Conservation (phyloP, 2,113 vertebrate genomes). For the Amia ocellicauda region DNA sequence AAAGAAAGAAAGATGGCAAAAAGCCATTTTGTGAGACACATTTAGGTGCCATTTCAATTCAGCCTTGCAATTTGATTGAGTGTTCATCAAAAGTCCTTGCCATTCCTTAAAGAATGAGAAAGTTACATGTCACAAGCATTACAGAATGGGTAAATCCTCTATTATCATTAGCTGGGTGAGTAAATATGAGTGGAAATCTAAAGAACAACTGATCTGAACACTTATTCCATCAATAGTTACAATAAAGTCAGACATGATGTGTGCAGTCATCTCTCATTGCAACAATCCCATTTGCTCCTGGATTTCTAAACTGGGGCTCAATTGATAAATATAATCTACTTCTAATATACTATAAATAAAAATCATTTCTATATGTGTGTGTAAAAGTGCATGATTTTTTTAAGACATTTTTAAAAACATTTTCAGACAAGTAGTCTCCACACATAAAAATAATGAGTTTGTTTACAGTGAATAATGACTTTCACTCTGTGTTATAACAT, state of each 20-base stretch:
- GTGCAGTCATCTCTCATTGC: not conserved
- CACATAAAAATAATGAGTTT: too few species aligned
- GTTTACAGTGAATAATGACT: too few species aligned
- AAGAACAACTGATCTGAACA: slow-evolving; percentile 1
- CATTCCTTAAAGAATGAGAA: not conserved
- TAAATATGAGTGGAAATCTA: slow-evolving; percentile 6
- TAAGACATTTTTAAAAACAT: too few species aligned
- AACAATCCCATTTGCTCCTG: too few species aligned
- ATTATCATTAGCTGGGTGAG: not conserved
- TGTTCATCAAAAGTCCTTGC: not conserved
- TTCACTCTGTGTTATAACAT: too few species aligned
- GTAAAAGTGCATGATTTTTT: too few species aligned
- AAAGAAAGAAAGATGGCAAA: slow-evolving; percentile 22
- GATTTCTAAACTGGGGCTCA: too few species aligned
- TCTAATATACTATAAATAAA: too few species aligned
- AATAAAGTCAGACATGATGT: not conserved
- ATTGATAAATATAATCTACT: too few species aligned
- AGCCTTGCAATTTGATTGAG: not conserved
- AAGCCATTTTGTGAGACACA: slow-evolving; percentile 32
- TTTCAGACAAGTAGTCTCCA: too few species aligned
- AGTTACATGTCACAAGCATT: not conserved
- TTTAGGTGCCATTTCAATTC: not conserved
- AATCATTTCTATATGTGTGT: too few species aligned
- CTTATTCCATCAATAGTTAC: not conserved
- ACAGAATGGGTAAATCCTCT: not conserved